These are phyloP conservation scores for Cisticola juncidis DNA, from an alignment of 2,113 vertebrate genomes.

Conservation along the genomic window DNA sequence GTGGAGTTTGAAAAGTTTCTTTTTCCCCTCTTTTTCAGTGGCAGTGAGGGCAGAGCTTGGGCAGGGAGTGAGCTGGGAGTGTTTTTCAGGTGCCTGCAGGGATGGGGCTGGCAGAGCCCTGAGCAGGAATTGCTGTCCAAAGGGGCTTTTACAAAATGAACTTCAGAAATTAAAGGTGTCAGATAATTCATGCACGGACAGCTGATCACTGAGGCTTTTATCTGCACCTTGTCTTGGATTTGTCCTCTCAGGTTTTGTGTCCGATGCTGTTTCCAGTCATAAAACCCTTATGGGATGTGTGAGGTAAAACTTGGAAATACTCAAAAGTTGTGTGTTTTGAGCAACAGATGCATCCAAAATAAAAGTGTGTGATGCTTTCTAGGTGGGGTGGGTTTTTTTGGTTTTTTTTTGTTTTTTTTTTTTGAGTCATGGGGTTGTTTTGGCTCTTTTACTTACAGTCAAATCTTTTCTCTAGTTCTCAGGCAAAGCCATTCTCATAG, in stretches of 20 bases:
- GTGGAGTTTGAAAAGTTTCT: neutral
- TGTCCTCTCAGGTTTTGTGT: neutral
- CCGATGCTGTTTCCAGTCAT: rapidly evolving
- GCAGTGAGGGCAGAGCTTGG: neutral
- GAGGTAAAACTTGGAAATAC: neutral
- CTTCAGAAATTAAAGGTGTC: neutral
- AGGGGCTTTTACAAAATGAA: neutral
- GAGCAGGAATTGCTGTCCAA: rapidly evolving
- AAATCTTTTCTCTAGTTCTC: neutral
- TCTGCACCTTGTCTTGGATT: neutral
- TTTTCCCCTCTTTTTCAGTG: neutral
- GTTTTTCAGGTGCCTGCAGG: neutral
- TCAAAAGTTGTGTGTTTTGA: neutral
- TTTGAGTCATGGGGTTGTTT: neutral
- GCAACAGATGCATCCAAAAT: neutral
- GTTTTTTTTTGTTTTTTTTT: no score
- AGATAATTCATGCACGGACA: neutral
- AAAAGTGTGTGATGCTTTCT: neutral
- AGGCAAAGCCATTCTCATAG: neutral
- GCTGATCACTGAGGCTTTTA: neutral
- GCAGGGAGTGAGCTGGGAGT: rapidly evolving
- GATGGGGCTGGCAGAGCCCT: neutral
- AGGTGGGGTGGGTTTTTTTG: no score
- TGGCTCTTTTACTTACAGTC: neutral
- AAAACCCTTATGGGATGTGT: rapidly evolving